A percentile compares a stretch with the other conserved stretches of the same genome.
Conservation (phyloP, 2,888 invertebrate genomes). For the Alloplasta piceator region DNA sequence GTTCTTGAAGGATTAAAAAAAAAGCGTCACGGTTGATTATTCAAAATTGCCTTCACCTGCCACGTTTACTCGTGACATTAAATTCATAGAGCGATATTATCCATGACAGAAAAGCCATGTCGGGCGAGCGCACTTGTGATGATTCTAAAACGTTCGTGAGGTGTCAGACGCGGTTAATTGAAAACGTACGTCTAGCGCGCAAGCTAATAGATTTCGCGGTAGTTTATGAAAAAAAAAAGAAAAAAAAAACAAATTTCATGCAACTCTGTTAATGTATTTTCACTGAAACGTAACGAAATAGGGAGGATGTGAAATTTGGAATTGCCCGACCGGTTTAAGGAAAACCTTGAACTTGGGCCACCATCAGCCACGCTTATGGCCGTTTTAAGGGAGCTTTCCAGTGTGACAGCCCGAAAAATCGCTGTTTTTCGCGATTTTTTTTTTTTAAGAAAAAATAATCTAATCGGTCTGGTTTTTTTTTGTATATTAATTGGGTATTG, state of each 20-base stretch:
- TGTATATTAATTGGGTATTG: no score
- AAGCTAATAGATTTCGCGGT: neutral
- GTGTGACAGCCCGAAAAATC: no score
- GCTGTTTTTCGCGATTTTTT: no score
- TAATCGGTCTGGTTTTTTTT: no score
- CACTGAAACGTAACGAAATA: no score
- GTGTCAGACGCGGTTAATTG: constrained; percentile 13
- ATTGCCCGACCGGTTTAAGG: constrained; percentile 14
- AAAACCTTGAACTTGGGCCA: constrained; percentile 59
- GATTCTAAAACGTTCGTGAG: constrained; percentile 46
- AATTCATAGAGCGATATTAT: constrained; percentile 46
- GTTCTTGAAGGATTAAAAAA: no score
- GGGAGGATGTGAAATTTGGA: neutral
- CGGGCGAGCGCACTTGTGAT: constrained; percentile 49
- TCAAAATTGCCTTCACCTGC: constrained; percentile 2
- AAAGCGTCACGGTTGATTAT: constrained; percentile 40
- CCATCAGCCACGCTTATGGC: no score
- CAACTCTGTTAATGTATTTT: no score
- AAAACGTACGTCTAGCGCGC: constrained; percentile 6
- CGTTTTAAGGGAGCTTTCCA: no score
- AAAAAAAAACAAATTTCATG: no score
- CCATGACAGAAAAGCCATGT: constrained; percentile 17
- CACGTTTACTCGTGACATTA: constrained; percentile 2
- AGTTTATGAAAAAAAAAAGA: no score
- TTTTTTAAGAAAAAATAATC: no score